Evolutionary conservation across 2,113 vertebrate species (phyloP).

Genomic region (Macrotus californicus): DNA sequence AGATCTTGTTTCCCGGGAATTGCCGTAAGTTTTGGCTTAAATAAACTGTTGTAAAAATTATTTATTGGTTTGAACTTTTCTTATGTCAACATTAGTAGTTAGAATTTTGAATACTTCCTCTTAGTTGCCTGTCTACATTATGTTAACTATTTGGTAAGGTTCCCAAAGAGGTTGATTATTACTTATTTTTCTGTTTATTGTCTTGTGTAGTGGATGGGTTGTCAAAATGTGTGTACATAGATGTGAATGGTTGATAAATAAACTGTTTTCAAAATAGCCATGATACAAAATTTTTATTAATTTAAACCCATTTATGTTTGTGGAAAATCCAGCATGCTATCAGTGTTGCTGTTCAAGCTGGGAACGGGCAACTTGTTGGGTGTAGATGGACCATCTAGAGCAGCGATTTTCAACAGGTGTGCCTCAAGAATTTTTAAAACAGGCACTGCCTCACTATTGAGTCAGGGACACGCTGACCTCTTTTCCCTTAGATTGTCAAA

Average conservation of each 20-base stretch:
- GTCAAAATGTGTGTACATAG: background rate
- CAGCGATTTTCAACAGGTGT: background rate
- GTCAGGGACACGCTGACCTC: too few relatives aligned
- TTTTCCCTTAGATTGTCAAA: too few relatives aligned
- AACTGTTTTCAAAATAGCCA: background rate
- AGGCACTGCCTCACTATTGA: too few relatives aligned
- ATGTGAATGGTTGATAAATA: background rate
- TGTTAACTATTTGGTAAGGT: background rate
- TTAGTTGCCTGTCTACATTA: background rate
- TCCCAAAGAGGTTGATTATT: background rate
- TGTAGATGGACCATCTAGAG: background rate
- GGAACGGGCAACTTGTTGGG: background rate
- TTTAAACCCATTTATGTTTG: background rate
- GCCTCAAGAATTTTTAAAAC: too few relatives aligned
- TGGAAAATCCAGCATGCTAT: background rate
- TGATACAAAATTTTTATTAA: background rate
- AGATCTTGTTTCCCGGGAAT: background rate
- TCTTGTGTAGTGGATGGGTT: background rate
- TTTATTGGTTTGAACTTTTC: background rate
- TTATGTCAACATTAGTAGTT: background rate
- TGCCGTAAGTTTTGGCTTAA: background rate
- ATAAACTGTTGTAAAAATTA: background rate
- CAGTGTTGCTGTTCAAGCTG: background rate
- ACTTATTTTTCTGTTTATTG: background rate
- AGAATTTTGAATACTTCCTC: background rate